Evolutionary conservation across 2,888 invertebrate genomes (phyloP).

Genomic region (Yponomeuta cagnagella): DNA sequence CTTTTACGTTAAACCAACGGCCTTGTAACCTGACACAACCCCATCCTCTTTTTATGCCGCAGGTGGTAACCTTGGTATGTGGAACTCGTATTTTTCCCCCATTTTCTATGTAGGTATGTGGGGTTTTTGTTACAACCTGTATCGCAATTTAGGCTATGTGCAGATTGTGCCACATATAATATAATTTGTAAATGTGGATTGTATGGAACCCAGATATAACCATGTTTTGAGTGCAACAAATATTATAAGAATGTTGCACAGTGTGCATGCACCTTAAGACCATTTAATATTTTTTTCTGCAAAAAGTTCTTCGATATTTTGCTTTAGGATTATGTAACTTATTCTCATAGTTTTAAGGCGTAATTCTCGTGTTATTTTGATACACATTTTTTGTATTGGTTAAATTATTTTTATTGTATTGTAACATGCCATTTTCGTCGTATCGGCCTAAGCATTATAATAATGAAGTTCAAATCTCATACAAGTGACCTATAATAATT

Average conservation of each 20-base stretch:
- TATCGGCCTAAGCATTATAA: slow-evolving; percentile 16
- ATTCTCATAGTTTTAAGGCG: background rate
- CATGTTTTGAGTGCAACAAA: too few relatives aligned
- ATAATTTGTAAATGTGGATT: too few relatives aligned
- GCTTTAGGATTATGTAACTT: slow-evolving; percentile 10
- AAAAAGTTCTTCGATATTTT: background rate
- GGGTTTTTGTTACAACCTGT: too few relatives aligned
- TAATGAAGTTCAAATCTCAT: slow-evolving; percentile 25
- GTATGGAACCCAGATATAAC: too few relatives aligned
- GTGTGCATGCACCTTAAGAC: background rate
- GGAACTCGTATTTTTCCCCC: background rate
- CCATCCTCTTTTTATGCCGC: too few relatives aligned
- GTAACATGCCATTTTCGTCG: background rate
- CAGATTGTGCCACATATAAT: too few relatives aligned
- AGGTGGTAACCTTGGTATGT: too few relatives aligned
- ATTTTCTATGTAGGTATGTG: too few relatives aligned
- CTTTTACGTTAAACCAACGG: too few relatives aligned
- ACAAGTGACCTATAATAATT: slow-evolving; percentile 23
- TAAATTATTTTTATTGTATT: slow-evolving; percentile 15
- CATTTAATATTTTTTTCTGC: slow-evolving; percentile 8
- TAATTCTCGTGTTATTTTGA: background rate
- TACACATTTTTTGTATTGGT: background rate
- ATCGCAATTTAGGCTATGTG: too few relatives aligned
- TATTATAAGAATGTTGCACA: too few relatives aligned
- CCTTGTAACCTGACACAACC: too few relatives aligned